These are phyloP conservation scores for Dynastes grantii DNA, from an alignment of 2,888 invertebrate genomes.

Conservation along the genomic window DNA sequence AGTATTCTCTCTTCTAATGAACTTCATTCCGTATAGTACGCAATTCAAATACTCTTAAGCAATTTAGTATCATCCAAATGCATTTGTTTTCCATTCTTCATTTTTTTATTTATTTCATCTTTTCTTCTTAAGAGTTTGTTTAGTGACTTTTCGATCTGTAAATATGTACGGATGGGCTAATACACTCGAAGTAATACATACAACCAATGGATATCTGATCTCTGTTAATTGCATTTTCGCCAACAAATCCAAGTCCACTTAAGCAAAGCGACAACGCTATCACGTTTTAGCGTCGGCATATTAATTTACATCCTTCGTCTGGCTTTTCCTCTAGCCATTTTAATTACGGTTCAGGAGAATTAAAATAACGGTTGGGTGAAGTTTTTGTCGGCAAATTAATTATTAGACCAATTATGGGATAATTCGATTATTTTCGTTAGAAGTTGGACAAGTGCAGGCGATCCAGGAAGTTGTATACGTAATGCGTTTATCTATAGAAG, in stretches of 20 bases:
- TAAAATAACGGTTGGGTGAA: conserved; percentile 42
- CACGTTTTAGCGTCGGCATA: conserved; percentile 10
- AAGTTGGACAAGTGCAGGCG: conserved; percentile 14
- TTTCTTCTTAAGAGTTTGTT: too few relatives aligned
- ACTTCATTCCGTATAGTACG: too few relatives aligned
- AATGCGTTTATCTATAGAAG: conserved; percentile 14
- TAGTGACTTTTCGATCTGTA: background rate
- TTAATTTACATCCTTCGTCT: conserved; percentile 25
- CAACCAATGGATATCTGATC: conserved; percentile 4
- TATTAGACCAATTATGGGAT: conserved; percentile 35
- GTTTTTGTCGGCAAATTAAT: conserved; percentile 32
- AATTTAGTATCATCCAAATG: too few relatives aligned
- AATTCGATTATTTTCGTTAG: conserved; percentile 43
- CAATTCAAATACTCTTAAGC: too few relatives aligned
- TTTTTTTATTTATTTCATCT: too few relatives aligned
- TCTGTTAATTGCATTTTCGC: conserved; percentile 14
- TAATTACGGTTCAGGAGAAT: conserved; percentile 38
- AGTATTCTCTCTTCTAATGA: too few relatives aligned
- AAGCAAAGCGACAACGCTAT: background rate
- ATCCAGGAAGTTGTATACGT: conserved; percentile 31
- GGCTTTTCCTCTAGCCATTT: conserved; percentile 11
- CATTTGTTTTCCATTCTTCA: too few relatives aligned
- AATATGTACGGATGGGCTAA: background rate
- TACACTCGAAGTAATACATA: background rate
- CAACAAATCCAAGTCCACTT: background rate